A percentile compares a stretch with the other conserved stretches of the same genome.
phyloP scores from a whole-genome alignment of 2,797 vertebrate species.

The Galago senegalensis region DNA sequence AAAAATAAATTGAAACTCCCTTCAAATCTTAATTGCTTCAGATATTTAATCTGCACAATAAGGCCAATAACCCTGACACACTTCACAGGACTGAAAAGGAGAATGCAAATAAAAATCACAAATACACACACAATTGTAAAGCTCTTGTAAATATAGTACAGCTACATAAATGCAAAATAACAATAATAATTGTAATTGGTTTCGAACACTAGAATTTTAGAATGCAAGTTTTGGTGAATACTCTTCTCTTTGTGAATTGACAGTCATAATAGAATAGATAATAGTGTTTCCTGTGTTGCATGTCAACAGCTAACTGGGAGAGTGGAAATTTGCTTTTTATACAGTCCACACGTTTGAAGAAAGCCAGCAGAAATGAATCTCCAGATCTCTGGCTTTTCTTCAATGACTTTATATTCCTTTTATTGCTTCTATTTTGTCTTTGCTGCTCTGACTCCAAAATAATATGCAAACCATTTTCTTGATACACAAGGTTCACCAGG shows the following conservation, averaged over 20 bases:
- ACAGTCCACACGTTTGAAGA: neutral
- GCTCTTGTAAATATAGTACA: constrained; percentile 52
- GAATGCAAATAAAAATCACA: constrained; percentile 30
- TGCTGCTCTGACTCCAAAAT: neutral
- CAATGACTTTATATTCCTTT: neutral
- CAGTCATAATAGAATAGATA: neutral
- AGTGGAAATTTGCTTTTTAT: neutral
- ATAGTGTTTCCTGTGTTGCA: neutral
- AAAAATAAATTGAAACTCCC: constrained; percentile 73
- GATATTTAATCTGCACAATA: constrained; percentile 71
- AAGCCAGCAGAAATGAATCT: neutral
- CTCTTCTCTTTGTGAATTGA: constrained; percentile 22
- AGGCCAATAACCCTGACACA: constrained; percentile 52
- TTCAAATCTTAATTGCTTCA: constrained; percentile 73
- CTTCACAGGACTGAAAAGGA: constrained; percentile 2
- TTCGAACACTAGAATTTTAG: constrained; percentile 41
- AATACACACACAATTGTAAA: constrained; percentile 34
- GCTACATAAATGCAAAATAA: constrained; percentile 58
- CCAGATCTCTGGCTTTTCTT: neutral
- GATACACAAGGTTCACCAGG: neutral
- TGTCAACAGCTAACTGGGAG: neutral
- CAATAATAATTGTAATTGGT: constrained; percentile 64
- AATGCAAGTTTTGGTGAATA: neutral
- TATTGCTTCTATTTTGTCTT: neutral
- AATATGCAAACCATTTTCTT: neutral